Percentiles rank a stretch among this genome's conserved stretches.
These are phyloP conservation scores for Lepeophtheirus nordmannii DNA, from an alignment of 2,888 invertebrate species.

Conservation along the genomic window DNA sequence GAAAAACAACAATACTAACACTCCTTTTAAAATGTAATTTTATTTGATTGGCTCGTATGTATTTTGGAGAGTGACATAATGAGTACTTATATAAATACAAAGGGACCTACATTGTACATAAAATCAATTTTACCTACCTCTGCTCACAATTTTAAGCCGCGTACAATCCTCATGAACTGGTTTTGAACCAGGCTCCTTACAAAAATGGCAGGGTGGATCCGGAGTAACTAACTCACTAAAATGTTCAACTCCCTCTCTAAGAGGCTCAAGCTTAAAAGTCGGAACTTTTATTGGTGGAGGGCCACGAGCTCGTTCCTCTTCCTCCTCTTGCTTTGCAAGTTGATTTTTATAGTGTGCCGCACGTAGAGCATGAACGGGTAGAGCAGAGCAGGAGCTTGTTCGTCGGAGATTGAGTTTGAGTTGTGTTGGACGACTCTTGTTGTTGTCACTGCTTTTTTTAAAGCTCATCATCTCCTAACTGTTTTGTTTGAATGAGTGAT, in stretches of 20 bases:
- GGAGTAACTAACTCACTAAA: slow-evolving; percentile 32
- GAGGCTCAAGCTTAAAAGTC: neutral
- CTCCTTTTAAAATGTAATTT: too few species aligned
- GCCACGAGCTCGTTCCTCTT: neutral
- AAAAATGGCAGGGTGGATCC: slow-evolving; percentile 33
- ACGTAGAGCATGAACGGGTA: neutral
- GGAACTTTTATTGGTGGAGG: neutral
- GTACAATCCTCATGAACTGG: slow-evolving; percentile 32
- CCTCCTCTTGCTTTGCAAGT: too few species aligned
- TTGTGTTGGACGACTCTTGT: too few species aligned
- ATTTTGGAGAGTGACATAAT: too few species aligned
- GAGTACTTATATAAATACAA: too few species aligned
- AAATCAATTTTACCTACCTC: too few species aligned
- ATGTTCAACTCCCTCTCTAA: slow-evolving; percentile 31
- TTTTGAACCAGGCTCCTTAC: slow-evolving; percentile 32
- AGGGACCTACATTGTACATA: too few species aligned
- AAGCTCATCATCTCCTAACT: too few species aligned
- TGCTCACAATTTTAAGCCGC: slow-evolving; percentile 32
- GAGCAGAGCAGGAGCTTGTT: neutral
- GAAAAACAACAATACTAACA: too few species aligned
- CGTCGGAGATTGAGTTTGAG: neutral
- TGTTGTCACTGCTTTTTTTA: too few species aligned
- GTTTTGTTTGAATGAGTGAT: too few species aligned
- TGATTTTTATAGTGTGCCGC: neutral
- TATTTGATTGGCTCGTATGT: too few species aligned